These are phyloP conservation scores for Cepaea hortensis DNA, from an alignment of 2,888 invertebrate species.

Conservation along the genomic window DNA sequence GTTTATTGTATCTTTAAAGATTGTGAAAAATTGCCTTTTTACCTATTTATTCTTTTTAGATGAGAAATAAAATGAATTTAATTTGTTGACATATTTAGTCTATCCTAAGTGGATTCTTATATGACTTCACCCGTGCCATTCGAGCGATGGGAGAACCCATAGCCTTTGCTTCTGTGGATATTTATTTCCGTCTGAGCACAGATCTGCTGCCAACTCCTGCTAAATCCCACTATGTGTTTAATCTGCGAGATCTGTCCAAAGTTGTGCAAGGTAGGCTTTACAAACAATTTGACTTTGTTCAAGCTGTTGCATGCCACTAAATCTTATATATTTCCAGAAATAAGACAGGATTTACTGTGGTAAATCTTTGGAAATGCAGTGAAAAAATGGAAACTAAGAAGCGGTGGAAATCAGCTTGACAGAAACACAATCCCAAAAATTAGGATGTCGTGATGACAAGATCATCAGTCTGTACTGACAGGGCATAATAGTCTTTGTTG, in stretches of 20 bases:
- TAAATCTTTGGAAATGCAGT: no score
- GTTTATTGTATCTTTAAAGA: not conserved
- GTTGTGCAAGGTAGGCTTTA: conserved; percentile 84
- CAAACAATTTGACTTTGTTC: not conserved
- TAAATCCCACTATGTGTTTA: conserved; percentile 77
- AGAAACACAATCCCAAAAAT: no score
- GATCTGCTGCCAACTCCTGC: conserved; percentile 77
- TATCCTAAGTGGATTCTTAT: conserved; percentile 86
- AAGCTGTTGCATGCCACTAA: not conserved
- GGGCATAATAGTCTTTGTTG: no score
- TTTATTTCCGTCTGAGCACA: conserved; percentile 75
- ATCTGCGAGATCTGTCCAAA: conserved; percentile 86
- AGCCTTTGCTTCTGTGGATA: conserved; percentile 75
- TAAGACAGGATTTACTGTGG: no score
- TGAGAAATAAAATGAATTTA: not conserved
- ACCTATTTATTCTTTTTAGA: not conserved
- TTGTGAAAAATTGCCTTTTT: not conserved
- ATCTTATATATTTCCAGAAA: not conserved
- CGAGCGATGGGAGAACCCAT: conserved; percentile 72
- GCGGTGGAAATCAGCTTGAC: no score
- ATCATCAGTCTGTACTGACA: no score
- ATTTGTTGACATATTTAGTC: conserved; percentile 61
- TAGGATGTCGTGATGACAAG: no score
- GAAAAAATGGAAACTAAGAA: no score
- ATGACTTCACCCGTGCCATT: conserved; percentile 83